Evolutionary conservation across 2,797 vertebrate species (phyloP).

Genomic region (Erithacus rubecula): DNA sequence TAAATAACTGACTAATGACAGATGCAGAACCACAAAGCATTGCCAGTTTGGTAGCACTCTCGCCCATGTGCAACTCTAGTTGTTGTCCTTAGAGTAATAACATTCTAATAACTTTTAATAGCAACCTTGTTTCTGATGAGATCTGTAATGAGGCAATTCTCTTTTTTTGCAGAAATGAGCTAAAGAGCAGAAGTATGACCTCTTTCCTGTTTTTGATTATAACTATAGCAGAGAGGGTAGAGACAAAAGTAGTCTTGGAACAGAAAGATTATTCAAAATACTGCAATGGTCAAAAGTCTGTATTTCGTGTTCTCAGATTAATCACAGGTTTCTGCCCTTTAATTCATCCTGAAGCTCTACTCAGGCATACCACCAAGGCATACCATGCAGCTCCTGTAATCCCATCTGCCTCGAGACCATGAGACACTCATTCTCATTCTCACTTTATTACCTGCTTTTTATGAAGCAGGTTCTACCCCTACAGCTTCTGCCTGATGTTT

Average conservation of each 20-base stretch:
- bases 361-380: neutral
- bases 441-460: neutral
- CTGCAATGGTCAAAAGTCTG: accelerated
- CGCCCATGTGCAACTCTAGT: neutral
- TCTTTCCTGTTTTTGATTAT: neutral
- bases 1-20: neutral
- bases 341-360: neutral
- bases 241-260: neutral
- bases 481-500: neutral
- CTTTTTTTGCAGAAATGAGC: neutral
- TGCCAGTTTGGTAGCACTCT: neutral
- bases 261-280: neutral
- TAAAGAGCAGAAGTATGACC: neutral
- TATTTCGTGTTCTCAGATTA: neutral
- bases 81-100: neutral
- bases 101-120: neutral
- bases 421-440: neutral
- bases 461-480: neutral
- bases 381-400: neutral
- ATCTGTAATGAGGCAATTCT: neutral
- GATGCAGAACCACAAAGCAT: neutral
- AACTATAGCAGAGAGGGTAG: neutral
- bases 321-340: neutral
- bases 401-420: neutral
- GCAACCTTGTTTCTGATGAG: neutral